These are phyloP conservation scores for Holothuria leucospilota DNA, from an alignment of 53 echinoderm and acorn worm species.

Conservation along the genomic window DNA sequence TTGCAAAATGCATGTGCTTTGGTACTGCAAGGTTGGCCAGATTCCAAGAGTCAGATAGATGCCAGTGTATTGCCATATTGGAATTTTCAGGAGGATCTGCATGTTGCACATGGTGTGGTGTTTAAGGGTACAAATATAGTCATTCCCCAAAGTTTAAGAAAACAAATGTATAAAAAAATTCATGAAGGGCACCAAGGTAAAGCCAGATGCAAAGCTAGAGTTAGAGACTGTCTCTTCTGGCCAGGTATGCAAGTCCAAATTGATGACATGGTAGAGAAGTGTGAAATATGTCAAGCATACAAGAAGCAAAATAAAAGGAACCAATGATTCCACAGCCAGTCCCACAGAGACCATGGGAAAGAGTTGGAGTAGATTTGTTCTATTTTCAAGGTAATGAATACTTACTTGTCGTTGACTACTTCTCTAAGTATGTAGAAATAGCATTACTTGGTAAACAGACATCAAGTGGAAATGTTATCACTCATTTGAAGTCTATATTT, in stretches of 20 bases:
- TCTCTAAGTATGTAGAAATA: too few relatives aligned
- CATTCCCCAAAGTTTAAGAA: background rate
- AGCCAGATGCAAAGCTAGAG: background rate
- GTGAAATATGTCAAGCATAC: background rate
- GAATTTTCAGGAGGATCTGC: constrained; percentile 35
- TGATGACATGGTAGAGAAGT: background rate
- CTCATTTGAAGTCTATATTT: too few relatives aligned
- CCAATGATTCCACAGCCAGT: too few relatives aligned
- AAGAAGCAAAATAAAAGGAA: too few relatives aligned
- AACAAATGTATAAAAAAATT: constrained; percentile 51
- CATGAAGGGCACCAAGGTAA: constrained; percentile 28
- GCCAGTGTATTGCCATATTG: constrained; percentile 2
- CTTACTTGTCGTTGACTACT: too few relatives aligned
- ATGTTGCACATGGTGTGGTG: constrained; percentile 8
- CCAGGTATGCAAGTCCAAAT: background rate
- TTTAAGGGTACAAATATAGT: constrained; percentile 29
- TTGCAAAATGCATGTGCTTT: background rate
- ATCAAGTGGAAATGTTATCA: too few relatives aligned
- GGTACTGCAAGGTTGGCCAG: constrained; percentile 38
- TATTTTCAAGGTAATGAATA: too few relatives aligned
- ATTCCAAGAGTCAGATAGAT: background rate
- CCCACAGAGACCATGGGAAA: too few relatives aligned
- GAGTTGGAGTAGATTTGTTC: too few relatives aligned
- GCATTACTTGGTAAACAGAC: too few relatives aligned
- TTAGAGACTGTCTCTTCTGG: background rate